Evolutionary conservation across 2,797 vertebrate genomes (phyloP).

Genomic region (Muraenolepis orangiensis): DNA sequence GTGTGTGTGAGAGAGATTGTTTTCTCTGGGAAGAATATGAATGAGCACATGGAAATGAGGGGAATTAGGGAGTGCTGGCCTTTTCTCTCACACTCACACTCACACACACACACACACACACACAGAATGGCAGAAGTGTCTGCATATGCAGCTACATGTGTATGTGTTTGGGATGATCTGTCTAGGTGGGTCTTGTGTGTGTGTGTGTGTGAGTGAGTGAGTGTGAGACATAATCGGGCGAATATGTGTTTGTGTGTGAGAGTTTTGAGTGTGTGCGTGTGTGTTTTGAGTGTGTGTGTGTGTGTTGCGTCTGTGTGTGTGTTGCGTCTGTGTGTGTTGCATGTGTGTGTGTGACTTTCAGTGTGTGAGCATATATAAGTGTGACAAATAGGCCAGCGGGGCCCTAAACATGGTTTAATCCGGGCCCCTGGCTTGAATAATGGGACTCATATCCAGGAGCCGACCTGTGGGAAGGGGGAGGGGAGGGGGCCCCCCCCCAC

Average conservation of each 20-base stretch:
- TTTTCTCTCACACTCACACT: conserved; percentile 31
- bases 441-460: background rate
- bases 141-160: conserved; percentile 37
- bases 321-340: background rate
- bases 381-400: background rate
- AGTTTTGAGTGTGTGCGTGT: background rate
- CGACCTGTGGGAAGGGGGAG: too few relatives aligned
- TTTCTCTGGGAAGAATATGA: conserved; percentile 75
- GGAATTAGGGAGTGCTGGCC: conserved; percentile 62
- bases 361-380: conserved; percentile 9
- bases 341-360: background rate
- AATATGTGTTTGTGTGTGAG: background rate
- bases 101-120: conserved; percentile 14
- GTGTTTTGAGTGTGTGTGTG: background rate
- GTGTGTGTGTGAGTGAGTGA: background rate
- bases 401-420: background rate
- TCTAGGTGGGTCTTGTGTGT: background rate
- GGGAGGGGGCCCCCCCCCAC: background rate
- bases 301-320: background rate
- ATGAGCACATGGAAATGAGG: conserved; percentile 69
- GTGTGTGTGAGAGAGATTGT: conserved; percentile 63
- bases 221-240: too few relatives aligned
- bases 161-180: background rate
- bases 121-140: background rate
- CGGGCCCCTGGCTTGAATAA: conserved; percentile 3